Conservation (phyloP, 2,888 invertebrate genomes). For the Rotaria macrura region DNA sequence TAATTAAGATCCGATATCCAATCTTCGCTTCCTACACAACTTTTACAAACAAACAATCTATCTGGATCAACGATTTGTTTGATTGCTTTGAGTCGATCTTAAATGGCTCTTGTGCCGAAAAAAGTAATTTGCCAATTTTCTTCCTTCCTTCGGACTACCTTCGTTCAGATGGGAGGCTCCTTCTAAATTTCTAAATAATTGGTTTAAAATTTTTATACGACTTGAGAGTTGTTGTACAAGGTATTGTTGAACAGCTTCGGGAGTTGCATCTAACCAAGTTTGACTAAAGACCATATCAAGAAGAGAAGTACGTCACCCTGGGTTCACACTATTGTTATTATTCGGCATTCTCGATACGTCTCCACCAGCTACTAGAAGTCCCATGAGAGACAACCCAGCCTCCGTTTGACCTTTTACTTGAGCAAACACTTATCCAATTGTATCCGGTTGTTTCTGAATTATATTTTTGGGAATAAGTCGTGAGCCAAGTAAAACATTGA, state of each 20-base stretch:
- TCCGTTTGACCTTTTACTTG: background rate
- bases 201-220: background rate
- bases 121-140: background rate
- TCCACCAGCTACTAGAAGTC: background rate
- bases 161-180: background rate
- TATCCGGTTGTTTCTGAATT: background rate
- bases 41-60: background rate
- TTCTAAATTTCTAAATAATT: background rate
- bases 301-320: background rate
- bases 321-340: background rate
- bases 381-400: background rate
- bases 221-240: background rate
- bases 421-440: background rate
- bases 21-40: background rate
- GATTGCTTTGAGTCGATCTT: background rate
- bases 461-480: background rate
- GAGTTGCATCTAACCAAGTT: background rate
- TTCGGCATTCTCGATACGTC: background rate
- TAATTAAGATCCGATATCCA: background rate
- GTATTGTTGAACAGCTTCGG: background rate
- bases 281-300: background rate
- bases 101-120: background rate
- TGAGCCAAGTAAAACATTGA: background rate
- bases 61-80: background rate
- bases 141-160: background rate